phyloP scores from a whole-genome alignment of 1,140 invertebrate species.

The Drosophila aff. region DNA sequence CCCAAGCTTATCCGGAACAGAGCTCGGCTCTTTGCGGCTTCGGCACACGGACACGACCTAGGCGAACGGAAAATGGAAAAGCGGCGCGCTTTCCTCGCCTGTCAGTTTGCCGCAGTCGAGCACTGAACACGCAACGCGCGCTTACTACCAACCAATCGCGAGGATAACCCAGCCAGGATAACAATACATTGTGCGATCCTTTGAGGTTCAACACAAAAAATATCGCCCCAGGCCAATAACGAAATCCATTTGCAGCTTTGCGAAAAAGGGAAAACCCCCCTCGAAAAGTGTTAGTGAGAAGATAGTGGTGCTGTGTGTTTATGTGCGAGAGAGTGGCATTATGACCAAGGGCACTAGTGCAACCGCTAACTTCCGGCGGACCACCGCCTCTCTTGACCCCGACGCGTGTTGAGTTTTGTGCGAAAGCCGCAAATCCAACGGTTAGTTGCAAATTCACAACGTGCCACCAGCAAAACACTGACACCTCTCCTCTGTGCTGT shows the following conservation, averaged over 20 bases:
- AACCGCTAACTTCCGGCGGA: slow-evolving; percentile 48
- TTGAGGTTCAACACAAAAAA: slow-evolving; percentile 9
- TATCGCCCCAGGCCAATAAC: slow-evolving; percentile 23
- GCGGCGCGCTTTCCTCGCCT: slow-evolving; percentile 43
- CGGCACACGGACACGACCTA: slow-evolving; percentile 56
- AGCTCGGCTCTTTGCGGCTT: slow-evolving; percentile 27
- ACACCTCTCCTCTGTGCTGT: slow-evolving; percentile 53
- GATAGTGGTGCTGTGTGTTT: slow-evolving; percentile 11
- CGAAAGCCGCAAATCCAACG: slow-evolving; percentile 68
- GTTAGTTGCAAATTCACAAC: slow-evolving; percentile 72
- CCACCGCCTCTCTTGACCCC: slow-evolving; percentile 22
- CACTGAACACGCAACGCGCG: slow-evolving; percentile 71
- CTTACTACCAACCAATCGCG: slow-evolving; percentile 1
- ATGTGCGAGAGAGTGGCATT: slow-evolving; percentile 37
- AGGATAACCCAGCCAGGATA: slow-evolving; percentile 48
- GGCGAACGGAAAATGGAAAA: slow-evolving; percentile 45
- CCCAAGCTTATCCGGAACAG: slow-evolving; percentile 59
- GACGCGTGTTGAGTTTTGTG: slow-evolving; percentile 46
- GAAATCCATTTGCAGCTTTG: slow-evolving; percentile 2
- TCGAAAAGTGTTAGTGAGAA: slow-evolving; percentile 9
- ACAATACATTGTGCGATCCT: slow-evolving; percentile 26
- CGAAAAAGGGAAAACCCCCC: slow-evolving; percentile 8
- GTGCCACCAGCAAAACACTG: slow-evolving; percentile 65
- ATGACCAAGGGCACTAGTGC: slow-evolving; percentile 49
- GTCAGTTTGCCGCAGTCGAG: slow-evolving; percentile 80